Percentiles rank a stretch among this genome's conserved stretches.
Evolutionary conservation across 2,888 invertebrate genomes (phyloP).

Genomic region (Diaperis boleti): DNA sequence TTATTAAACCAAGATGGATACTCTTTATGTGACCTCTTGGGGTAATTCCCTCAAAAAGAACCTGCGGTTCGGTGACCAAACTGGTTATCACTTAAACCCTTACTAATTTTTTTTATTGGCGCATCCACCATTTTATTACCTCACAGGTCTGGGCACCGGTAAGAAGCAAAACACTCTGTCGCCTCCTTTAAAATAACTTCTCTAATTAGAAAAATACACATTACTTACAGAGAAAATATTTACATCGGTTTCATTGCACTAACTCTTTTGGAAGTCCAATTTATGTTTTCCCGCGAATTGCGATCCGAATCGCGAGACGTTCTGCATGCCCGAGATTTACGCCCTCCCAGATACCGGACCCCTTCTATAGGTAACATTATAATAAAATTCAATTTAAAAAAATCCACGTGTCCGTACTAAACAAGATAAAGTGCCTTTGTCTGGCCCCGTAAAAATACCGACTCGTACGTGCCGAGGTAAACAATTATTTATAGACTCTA

Average conservation of each 20-base stretch:
- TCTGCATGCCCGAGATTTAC: slow-evolving; percentile 27
- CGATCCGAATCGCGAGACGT: slow-evolving; percentile 9
- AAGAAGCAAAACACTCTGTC: no score
- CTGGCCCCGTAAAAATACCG: slow-evolving; percentile 23
- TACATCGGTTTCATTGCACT: not conserved
- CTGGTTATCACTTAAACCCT: no score
- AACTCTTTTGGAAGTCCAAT: slow-evolving; percentile 6
- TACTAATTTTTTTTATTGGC: no score
- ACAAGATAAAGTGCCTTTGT: slow-evolving; percentile 31
- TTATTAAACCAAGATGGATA: no score
- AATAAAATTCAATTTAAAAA: slow-evolving; percentile 39
- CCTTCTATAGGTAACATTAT: slow-evolving; percentile 37
- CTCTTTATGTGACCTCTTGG: no score
- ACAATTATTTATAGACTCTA: slow-evolving; percentile 23
- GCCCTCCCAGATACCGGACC: slow-evolving; percentile 28
- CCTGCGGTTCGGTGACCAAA: no score
- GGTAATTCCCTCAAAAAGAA: no score
- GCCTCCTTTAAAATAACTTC: no score
- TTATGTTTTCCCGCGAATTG: slow-evolving; percentile 14
- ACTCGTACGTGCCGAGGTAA: slow-evolving; percentile 23
- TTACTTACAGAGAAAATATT: no score
- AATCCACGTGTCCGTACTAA: slow-evolving; percentile 34
- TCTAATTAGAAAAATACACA: no score
- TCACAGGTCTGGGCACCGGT: no score
- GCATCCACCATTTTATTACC: no score